Evolutionary conservation across 1,140 invertebrate genomes (phyloP).

Genomic region (Drosophila insularis): DNA sequence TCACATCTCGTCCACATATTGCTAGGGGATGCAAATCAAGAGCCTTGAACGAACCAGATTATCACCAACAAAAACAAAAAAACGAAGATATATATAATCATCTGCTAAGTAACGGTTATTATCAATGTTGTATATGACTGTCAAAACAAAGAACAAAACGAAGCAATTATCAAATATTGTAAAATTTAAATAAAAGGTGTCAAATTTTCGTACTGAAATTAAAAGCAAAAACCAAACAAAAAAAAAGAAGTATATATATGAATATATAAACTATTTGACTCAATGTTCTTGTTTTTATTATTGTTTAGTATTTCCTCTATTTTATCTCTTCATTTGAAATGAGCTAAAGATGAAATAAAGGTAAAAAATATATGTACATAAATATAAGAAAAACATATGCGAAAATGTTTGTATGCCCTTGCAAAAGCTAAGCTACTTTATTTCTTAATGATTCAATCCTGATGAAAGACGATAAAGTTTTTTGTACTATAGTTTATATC

Average conservation of each 20-base stretch:
- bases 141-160: background rate
- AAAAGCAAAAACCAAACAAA: conserved; percentile 13
- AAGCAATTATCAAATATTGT: conserved; percentile 25
- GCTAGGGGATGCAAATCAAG: no score
- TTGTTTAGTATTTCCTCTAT: background rate
- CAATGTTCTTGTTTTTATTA: background rate
- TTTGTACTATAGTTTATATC: no score
- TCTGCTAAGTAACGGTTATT: background rate
- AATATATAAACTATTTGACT: background rate
- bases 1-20: no score
- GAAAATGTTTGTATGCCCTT: background rate
- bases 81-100: background rate
- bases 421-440: background rate
- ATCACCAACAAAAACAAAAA: background rate
- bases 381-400: background rate
- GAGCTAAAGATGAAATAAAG: background rate
- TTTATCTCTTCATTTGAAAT: background rate
- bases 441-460: no score
- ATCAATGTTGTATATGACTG: conserved; percentile 4
- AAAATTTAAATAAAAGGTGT: conserved; percentile 48
- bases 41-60: background rate
- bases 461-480: no score
- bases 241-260: background rate
- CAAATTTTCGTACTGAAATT: conserved; percentile 48
- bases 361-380: background rate